phyloP scores from a whole-genome alignment of 2,113 vertebrate genomes.

The Malurus cyaneus region DNA sequence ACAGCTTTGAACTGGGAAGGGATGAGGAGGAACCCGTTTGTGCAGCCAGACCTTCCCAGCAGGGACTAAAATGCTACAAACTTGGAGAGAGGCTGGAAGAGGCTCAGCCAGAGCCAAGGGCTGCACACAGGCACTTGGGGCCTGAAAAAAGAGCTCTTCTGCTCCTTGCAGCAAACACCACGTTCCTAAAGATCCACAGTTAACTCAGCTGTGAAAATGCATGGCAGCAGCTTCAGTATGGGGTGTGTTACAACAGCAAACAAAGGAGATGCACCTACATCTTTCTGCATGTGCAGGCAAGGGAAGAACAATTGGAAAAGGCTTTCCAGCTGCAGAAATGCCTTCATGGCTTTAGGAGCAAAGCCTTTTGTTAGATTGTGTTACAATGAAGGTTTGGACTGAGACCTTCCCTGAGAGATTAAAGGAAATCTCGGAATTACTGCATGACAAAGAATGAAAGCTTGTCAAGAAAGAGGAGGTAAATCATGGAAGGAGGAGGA shows the following conservation, averaged over 20 bases:
- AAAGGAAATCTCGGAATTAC: neutral
- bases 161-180: neutral
- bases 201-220: neutral
- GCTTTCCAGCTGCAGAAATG: neutral
- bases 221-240: neutral
- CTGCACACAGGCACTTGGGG: fast-evolving
- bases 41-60: neutral
- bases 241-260: neutral
- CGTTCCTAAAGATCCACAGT: neutral
- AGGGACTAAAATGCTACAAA: neutral
- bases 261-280: neutral
- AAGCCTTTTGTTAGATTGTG: neutral
- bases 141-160: neutral
- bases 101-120: neutral
- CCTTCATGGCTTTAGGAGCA: neutral
- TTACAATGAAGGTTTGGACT: neutral
- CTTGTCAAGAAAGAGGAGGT: constrained; percentile 5
- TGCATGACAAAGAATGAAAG: neutral
- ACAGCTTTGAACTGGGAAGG: neutral
- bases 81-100: neutral
- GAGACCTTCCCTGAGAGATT: neutral
- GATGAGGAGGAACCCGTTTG: too few species aligned
- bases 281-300: neutral
- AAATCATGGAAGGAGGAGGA: constrained; percentile 37
- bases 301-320: neutral